Conservation (phyloP, 2,888 invertebrate genomes). For the Spialia ferax region DNA sequence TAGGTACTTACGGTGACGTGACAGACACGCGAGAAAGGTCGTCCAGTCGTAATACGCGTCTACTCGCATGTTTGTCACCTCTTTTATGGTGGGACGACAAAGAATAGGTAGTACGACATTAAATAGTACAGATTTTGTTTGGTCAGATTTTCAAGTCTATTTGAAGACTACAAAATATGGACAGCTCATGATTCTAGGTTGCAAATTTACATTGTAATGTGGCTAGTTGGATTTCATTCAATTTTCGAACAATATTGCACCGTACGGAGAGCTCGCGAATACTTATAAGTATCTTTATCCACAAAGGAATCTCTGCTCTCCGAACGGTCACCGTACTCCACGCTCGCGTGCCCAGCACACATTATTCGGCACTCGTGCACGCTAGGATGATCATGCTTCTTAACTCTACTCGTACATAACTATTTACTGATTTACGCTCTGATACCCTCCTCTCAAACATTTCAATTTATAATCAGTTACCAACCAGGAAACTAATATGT, state of each 20-base stretch:
- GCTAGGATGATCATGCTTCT: slow-evolving; percentile 59
- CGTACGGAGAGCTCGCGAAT: slow-evolving; percentile 47
- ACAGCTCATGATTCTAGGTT: too few relatives aligned
- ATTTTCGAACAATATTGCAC: slow-evolving; percentile 55
- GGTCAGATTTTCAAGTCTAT: background rate
- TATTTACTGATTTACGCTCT: slow-evolving; percentile 52
- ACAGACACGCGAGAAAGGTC: too few relatives aligned
- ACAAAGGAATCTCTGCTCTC: slow-evolving; percentile 42
- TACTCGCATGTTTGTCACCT: too few relatives aligned
- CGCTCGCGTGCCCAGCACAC: slow-evolving; percentile 53
- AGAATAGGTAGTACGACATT: background rate
- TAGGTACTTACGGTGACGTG: too few relatives aligned
- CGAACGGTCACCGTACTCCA: slow-evolving; percentile 47
- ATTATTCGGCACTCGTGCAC: slow-evolving; percentile 68
- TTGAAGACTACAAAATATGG: too few relatives aligned
- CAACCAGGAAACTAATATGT: slow-evolving; percentile 21
- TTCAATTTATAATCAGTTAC: slow-evolving; percentile 25
- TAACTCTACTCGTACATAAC: slow-evolving; percentile 42
- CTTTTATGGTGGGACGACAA: background rate
- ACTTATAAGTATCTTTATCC: slow-evolving; percentile 18
- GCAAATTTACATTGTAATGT: slow-evolving; percentile 30
- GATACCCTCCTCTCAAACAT: slow-evolving; percentile 45
- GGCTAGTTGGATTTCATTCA: slow-evolving; percentile 53
- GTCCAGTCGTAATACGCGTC: too few relatives aligned
- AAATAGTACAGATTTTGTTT: too few relatives aligned